Percentiles rank a stretch among this genome's conserved stretches.
These are phyloP conservation scores for Yoshiicerus persimilis DNA, from an alignment of 1,140 invertebrate genomes.

Conservation along the genomic window DNA sequence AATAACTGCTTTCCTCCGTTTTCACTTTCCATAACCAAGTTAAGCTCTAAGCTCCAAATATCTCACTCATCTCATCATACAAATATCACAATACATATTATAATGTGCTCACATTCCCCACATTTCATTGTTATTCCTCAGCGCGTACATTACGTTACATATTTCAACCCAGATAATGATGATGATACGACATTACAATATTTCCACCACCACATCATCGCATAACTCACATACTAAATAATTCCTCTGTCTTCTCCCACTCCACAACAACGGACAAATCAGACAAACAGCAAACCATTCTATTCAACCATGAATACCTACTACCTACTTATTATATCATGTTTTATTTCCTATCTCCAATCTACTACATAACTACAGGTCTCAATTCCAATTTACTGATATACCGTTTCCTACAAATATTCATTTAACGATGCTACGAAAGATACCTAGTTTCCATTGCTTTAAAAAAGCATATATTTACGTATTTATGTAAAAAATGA, in stretches of 20 bases:
- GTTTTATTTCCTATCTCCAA: not conserved
- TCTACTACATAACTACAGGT: no score
- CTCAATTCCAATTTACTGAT: no score
- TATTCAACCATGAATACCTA: not conserved
- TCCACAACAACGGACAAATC: not conserved
- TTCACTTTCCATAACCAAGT: not conserved
- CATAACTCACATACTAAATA: not conserved
- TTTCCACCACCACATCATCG: not conserved
- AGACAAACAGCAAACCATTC: not conserved
- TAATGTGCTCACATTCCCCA: constrained; percentile 19
- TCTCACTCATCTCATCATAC: constrained; percentile 23
- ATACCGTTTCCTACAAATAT: no score
- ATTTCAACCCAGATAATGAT: not conserved
- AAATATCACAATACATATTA: not conserved
- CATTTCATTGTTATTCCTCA: not conserved
- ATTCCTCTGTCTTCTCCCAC: not conserved
- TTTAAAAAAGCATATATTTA: no score
- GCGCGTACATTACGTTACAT: not conserved
- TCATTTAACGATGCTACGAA: no score
- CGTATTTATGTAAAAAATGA: no score
- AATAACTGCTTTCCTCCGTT: not conserved
- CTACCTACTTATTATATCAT: not conserved
- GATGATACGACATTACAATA: constrained; percentile 2
- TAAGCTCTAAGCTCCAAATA: not conserved
- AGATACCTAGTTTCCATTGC: no score